These are phyloP conservation scores for Smutsia temminckii DNA, from an alignment of 2,797 vertebrate species.

Conservation along the genomic window DNA sequence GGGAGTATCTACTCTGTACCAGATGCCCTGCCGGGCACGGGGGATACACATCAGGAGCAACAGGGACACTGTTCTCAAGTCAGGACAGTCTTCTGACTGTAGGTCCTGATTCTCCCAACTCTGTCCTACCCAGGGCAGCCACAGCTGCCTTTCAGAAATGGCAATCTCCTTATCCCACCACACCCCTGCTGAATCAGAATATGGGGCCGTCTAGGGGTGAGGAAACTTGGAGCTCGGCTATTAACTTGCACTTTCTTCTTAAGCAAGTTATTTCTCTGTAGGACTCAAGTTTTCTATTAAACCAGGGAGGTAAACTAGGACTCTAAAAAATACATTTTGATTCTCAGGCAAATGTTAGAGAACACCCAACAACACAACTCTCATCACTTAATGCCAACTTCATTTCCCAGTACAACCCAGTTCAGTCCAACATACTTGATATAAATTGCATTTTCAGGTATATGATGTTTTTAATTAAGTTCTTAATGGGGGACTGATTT, in stretches of 20 bases:
- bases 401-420: not conserved
- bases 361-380: not conserved
- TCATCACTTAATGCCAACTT: not conserved
- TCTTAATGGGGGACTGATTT: not conserved
- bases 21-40: not conserved
- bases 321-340: constrained; percentile 12
- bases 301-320: not conserved
- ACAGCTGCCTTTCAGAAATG: not conserved
- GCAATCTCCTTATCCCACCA: not conserved
- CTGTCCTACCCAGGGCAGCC: not conserved
- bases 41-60: not conserved
- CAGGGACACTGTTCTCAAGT: not conserved
- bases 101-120: not conserved
- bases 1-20: not conserved
- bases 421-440: not conserved
- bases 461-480: not conserved
- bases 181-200: not conserved
- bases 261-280: not conserved
- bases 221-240: not conserved
- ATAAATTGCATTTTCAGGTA: not conserved
- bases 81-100: not conserved
- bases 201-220: not conserved
- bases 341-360: constrained; percentile 25
- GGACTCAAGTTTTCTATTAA: not conserved
- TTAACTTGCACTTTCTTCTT: not conserved